Evolutionary conservation across 2,888 invertebrate species (phyloP).

Genomic region (Eupithecia inturbata): DNA sequence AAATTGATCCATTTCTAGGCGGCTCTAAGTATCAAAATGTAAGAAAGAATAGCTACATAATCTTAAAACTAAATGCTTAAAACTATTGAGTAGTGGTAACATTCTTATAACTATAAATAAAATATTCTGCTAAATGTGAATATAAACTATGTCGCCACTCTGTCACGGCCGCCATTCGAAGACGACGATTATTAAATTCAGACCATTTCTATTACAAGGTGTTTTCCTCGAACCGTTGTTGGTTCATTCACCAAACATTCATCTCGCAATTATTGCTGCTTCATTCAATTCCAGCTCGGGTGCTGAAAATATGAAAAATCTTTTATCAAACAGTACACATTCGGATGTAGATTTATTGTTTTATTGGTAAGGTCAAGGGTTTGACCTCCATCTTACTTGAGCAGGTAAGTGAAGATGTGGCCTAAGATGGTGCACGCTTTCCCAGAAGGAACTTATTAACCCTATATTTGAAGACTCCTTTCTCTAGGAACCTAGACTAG

Average conservation of each 20-base stretch:
- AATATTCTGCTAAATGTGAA: slow-evolving; percentile 32
- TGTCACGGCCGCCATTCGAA: slow-evolving; percentile 34
- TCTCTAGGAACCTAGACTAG: no score
- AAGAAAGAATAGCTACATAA: slow-evolving; percentile 25
- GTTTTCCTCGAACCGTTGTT: slow-evolving; percentile 8
- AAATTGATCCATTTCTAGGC: slow-evolving; percentile 35
- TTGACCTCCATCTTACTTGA: no score
- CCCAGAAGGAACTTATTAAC: no score
- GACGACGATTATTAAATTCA: slow-evolving; percentile 29
- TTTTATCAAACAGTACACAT: background rate
- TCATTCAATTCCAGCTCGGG: slow-evolving; percentile 11
- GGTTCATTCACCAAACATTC: slow-evolving; percentile 6
- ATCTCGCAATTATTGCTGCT: slow-evolving; percentile 21
- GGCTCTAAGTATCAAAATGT: slow-evolving; percentile 33
- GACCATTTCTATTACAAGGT: slow-evolving; percentile 26
- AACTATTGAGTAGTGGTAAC: slow-evolving; percentile 41
- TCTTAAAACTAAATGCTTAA: slow-evolving; percentile 29
- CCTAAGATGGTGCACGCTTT: no score
- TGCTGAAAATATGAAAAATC: slow-evolving; percentile 26
- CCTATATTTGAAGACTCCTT: no score
- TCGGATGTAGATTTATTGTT: background rate
- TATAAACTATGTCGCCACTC: slow-evolving; percentile 37
- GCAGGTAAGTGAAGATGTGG: no score
- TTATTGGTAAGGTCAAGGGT: no score
- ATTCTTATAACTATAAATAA: slow-evolving; percentile 32